phyloP scores from a whole-genome alignment of 1,140 invertebrate species.

The Formica exsecta region DNA sequence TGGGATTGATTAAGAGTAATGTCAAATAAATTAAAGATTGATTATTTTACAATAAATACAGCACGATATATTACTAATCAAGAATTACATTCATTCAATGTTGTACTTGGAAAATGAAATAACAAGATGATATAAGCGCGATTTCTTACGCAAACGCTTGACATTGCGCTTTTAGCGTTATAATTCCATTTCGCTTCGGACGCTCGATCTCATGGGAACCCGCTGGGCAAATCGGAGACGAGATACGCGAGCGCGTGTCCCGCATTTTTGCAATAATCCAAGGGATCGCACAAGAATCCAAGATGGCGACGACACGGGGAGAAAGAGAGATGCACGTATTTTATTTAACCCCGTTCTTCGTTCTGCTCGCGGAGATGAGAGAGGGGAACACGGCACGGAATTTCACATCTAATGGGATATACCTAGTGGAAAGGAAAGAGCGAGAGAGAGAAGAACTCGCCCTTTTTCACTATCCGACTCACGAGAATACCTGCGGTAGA shows the following conservation, averaged over 20 bases:
- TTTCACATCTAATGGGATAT: constrained; percentile 86
- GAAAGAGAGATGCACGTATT: constrained; percentile 74
- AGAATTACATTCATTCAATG: background rate
- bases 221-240: constrained; percentile 63
- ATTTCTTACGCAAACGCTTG: constrained; percentile 16
- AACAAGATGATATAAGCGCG: background rate
- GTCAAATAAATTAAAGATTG: background rate
- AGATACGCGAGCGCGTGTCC: constrained; percentile 80
- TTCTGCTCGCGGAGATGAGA: constrained; percentile 75
- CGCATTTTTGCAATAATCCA: constrained; percentile 86
- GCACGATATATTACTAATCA: background rate
- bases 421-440: constrained; percentile 72
- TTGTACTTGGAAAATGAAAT: background rate
- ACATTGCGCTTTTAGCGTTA: constrained; percentile 36
- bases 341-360: constrained; percentile 75
- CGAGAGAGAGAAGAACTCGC: constrained; percentile 40
- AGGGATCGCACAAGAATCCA: constrained; percentile 85
- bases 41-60: background rate
- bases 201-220: constrained; percentile 64
- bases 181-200: constrained; percentile 17
- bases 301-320: constrained; percentile 81
- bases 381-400: constrained; percentile 82
- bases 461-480: constrained; percentile 60
- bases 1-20: background rate
- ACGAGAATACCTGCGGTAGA: constrained; percentile 71